Evolutionary conservation across 2,888 invertebrate genomes (phyloP).

Genomic region (Metopia argyrocephala): DNA sequence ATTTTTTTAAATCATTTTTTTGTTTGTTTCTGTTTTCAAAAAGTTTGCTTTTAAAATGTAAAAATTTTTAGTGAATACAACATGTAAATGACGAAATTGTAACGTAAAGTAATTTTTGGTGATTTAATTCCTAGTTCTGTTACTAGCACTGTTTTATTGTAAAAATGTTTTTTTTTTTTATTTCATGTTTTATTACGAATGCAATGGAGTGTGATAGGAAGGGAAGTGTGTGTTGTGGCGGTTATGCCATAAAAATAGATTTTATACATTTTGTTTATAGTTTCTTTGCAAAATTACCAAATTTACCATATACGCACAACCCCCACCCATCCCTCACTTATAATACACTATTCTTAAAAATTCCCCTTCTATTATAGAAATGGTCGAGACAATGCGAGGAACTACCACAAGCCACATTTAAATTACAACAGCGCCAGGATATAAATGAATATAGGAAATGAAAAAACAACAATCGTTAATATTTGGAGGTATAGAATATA

Average conservation of each 20-base stretch:
- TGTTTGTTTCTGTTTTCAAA: too few relatives aligned
- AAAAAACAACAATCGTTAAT: slow-evolving; percentile 57
- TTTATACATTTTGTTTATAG: slow-evolving; percentile 29
- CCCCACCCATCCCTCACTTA: too few relatives aligned
- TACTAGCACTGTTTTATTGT: not conserved
- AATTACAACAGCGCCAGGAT: slow-evolving; percentile 64
- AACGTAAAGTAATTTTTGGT: not conserved
- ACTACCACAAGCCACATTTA: slow-evolving; percentile 64
- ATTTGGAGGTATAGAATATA: slow-evolving; percentile 40
- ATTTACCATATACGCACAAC: slow-evolving; percentile 26
- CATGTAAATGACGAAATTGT: not conserved
- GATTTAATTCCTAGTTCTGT: not conserved
- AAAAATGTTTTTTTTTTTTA: not conserved
- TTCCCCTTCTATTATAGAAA: slow-evolving; percentile 2
- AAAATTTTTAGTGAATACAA: not conserved
- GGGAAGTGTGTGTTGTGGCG: slow-evolving; percentile 22
- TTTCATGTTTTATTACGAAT: not conserved
- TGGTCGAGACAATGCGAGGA: slow-evolving; percentile 56
- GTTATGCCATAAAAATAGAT: slow-evolving; percentile 48
- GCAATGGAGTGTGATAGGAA: not conserved
- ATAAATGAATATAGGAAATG: slow-evolving; percentile 63
- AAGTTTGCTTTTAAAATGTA: too few relatives aligned
- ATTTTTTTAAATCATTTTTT: too few relatives aligned
- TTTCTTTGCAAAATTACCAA: slow-evolving; percentile 50
- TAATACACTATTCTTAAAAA: not conserved